Conservation (phyloP, 2,797 vertebrate genomes). For the Sphaeramia orbicularis region DNA sequence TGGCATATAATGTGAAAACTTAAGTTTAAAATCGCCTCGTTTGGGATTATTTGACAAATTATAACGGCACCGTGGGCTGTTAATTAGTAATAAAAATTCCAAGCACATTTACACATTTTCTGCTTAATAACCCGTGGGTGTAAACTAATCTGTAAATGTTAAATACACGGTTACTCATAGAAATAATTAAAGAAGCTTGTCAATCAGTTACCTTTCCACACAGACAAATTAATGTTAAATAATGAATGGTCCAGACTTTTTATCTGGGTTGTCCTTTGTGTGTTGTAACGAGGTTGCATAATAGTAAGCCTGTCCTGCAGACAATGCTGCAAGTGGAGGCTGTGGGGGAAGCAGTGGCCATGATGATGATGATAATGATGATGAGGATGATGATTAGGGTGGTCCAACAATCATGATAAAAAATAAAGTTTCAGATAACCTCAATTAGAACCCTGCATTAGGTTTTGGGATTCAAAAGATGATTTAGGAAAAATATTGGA, state of each 20-base stretch:
- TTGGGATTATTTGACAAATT: neutral
- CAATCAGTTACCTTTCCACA: too few species aligned
- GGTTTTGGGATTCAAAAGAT: too few species aligned
- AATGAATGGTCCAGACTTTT: neutral
- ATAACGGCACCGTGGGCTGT: neutral
- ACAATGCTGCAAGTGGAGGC: neutral
- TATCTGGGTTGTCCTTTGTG: neutral
- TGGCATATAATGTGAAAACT: neutral
- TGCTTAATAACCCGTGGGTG: neutral
- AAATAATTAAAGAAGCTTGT: too few species aligned
- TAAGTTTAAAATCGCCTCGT: neutral
- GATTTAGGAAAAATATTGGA: too few species aligned
- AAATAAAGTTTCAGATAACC: too few species aligned
- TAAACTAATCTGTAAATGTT: neutral
- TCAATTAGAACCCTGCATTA: too few species aligned
- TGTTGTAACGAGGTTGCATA: constrained; percentile 42
- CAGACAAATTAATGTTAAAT: neutral
- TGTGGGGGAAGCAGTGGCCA: neutral
- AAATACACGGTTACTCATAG: neutral
- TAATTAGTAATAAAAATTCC: neutral
- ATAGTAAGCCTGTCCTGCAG: neutral
- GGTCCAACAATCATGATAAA: too few species aligned
- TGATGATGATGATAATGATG: neutral
- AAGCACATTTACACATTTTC: neutral
- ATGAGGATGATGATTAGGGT: too few species aligned